Percentiles rank a stretch among this genome's conserved stretches.
phyloP scores from a whole-genome alignment of 2,888 invertebrate species.

The Hermaeophaga mercurialis region DNA sequence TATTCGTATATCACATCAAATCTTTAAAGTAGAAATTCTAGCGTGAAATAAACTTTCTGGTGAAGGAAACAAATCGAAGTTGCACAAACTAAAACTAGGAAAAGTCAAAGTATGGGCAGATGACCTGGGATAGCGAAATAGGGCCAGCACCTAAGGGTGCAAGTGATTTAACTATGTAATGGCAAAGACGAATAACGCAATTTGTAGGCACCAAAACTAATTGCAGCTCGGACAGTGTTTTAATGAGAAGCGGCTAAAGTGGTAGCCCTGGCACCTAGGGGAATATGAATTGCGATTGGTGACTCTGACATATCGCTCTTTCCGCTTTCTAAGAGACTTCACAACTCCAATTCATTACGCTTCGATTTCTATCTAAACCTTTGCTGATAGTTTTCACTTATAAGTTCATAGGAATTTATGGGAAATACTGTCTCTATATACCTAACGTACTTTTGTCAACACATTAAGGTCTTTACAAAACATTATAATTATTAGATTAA shows the following conservation, averaged over 20 bases:
- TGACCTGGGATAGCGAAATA: background rate
- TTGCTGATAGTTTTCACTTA: slow-evolving; percentile 10
- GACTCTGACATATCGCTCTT: slow-evolving; percentile 53
- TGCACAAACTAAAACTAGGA: slow-evolving; percentile 12
- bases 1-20: background rate
- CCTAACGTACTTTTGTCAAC: no score
- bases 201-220: slow-evolving; percentile 59
- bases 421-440: no score
- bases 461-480: no score
- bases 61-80: slow-evolving; percentile 15
- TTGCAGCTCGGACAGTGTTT: slow-evolving; percentile 60
- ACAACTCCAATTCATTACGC: slow-evolving; percentile 38
- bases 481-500: no score
- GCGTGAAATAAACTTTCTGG: background rate
- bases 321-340: slow-evolving; percentile 42
- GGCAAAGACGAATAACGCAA: slow-evolving; percentile 61
- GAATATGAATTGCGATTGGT: slow-evolving; percentile 57
- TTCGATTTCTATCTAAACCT: slow-evolving; percentile 33
- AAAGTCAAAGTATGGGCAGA: slow-evolving; percentile 10
- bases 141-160: slow-evolving; percentile 33
- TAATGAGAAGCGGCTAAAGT: slow-evolving; percentile 58
- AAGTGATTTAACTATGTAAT: slow-evolving; percentile 48
- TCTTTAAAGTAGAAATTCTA: background rate
- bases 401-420: no score
- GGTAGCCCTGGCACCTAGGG: slow-evolving; percentile 57